Conservation (phyloP, 2,888 invertebrate genomes). For the Pteria penguin region DNA sequence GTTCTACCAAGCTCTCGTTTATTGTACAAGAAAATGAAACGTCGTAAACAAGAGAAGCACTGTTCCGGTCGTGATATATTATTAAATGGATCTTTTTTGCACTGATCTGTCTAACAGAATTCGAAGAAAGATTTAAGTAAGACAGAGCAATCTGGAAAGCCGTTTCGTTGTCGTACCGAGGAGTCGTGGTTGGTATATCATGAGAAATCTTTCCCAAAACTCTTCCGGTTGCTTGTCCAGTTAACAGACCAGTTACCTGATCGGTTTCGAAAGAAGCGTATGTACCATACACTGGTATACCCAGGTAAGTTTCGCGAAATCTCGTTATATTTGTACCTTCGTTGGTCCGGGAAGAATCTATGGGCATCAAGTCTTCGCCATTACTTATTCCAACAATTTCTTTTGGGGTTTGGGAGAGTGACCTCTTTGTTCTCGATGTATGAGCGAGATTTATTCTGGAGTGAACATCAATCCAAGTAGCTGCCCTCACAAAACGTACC, state of each 20-base stretch:
- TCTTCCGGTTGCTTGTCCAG: conserved; percentile 40
- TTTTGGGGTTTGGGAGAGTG: not conserved
- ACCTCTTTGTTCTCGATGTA: not conserved
- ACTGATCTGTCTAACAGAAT: not conserved
- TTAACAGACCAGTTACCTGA: conserved; percentile 15
- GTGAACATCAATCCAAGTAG: not conserved
- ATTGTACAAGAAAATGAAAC: conserved; percentile 20
- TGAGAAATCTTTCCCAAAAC: conserved; percentile 19
- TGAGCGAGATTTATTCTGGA: not conserved
- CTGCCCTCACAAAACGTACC: not conserved
- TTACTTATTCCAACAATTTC: not conserved
- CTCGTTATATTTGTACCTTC: conserved; percentile 29
- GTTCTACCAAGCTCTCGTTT: not conserved
- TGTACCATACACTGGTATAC: conserved; percentile 36
- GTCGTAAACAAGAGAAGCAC: conserved; percentile 26
- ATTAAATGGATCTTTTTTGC: not conserved
- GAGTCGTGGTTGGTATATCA: conserved; percentile 9
- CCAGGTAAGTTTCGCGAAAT: conserved; percentile 34
- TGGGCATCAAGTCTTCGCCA: not conserved
- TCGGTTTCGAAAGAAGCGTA: conserved; percentile 34
- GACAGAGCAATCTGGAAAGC: conserved; percentile 1
- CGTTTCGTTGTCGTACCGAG: not conserved
- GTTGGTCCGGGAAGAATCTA: conserved; percentile 4
- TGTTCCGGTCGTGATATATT: not conserved
- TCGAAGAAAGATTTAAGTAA: not conserved